A percentile compares a stretch with the other conserved stretches of the same genome.
Evolutionary conservation across 2,797 vertebrate genomes (phyloP).

Genomic region (Squalus acanthias): DNA sequence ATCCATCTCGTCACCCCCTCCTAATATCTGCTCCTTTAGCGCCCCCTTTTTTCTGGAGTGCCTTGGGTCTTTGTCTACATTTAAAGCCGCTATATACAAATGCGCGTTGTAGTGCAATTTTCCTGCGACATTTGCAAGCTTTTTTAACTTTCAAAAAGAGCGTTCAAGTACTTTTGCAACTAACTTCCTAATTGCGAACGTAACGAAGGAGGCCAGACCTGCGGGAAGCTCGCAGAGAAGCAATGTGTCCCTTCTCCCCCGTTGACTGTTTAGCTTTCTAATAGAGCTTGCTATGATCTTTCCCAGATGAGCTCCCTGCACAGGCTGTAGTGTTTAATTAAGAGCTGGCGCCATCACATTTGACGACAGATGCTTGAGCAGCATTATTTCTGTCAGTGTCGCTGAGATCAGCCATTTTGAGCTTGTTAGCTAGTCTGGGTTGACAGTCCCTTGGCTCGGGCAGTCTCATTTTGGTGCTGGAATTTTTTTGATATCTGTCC

Average conservation of each 20-base stretch:
- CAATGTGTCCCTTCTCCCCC: no score
- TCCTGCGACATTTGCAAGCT: neutral
- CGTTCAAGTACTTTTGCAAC: neutral
- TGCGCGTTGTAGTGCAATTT: neutral
- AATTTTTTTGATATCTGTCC: neutral
- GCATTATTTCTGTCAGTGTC: neutral
- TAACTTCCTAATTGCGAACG: neutral
- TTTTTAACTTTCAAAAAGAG: neutral
- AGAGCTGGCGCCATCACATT: neutral
- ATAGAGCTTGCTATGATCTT: neutral
- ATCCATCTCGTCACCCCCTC: no score
- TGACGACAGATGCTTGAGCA: neutral
- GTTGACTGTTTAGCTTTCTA: neutral
- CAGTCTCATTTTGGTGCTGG: neutral
- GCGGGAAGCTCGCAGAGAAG: neutral
- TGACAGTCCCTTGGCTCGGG: neutral
- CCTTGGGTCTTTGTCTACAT: no score
- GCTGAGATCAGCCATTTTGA: neutral
- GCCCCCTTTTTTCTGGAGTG: no score
- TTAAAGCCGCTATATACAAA: no score
- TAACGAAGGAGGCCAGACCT: neutral
- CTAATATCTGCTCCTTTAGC: no score
- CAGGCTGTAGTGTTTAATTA: neutral
- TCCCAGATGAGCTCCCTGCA: neutral
- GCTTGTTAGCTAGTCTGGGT: neutral